A percentile compares a stretch with the other conserved stretches of the same genome.
These are phyloP conservation scores for Phylloscopus trochilus DNA, from an alignment of 2,113 vertebrate genomes.

Conservation along the genomic window DNA sequence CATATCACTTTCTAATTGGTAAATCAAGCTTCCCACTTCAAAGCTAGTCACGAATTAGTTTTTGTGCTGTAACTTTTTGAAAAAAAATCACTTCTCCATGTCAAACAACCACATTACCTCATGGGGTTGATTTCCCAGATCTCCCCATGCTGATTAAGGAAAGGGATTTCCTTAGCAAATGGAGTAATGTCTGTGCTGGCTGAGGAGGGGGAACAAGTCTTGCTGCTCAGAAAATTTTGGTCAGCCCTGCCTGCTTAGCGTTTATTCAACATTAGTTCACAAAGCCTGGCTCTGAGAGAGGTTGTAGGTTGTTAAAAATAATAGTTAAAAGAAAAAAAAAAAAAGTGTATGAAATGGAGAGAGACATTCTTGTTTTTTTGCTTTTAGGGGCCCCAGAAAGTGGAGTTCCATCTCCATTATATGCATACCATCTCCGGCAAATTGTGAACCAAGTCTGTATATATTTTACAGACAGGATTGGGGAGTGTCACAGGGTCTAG, in stretches of 20 bases:
- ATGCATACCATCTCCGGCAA: not conserved
- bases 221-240: not conserved
- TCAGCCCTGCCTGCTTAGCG: not conserved
- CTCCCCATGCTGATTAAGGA: not conserved
- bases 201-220: not conserved
- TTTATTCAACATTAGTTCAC: not conserved
- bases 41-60: too few relatives aligned
- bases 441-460: rapidly evolving
- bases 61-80: too few relatives aligned
- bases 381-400: not conserved
- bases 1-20: too few relatives aligned
- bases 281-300: not conserved
- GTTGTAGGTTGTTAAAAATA: not conserved
- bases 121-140: not conserved
- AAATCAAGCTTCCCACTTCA: too few relatives aligned
- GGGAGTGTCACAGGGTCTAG: not conserved
- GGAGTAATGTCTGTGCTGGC: not conserved
- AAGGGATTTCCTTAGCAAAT: not conserved
- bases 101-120: not conserved
- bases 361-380: not conserved
- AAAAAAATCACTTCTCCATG: too few relatives aligned
- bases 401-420: not conserved
- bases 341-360: not conserved
- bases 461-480: not conserved
- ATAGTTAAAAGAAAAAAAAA: not conserved